Percentiles rank a stretch among this genome's conserved stretches.
phyloP scores from a whole-genome alignment of 2,888 invertebrate genomes.

The Agonopterix arenella region DNA sequence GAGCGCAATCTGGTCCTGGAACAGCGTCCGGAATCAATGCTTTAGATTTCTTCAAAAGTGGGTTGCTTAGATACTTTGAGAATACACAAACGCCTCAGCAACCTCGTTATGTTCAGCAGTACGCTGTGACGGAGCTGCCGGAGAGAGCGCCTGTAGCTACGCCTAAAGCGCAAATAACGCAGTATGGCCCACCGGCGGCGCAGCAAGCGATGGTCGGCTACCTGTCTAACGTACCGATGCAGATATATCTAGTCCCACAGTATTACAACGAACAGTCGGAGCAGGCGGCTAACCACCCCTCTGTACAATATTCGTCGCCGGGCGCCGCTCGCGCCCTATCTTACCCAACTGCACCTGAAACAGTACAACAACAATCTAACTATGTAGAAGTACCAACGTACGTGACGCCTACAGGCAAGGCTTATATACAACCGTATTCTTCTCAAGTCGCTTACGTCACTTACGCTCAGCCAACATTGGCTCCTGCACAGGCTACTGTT shows the following conservation, averaged over 20 bases:
- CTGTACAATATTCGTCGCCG: constrained; percentile 34
- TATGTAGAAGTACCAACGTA: constrained; percentile 53
- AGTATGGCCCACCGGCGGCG: constrained; percentile 29
- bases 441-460: constrained; percentile 43
- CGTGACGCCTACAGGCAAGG: constrained; percentile 39
- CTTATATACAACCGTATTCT: constrained; percentile 42
- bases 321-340: constrained; percentile 22
- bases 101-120: constrained; percentile 57
- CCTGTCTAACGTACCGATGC: constrained; percentile 63
- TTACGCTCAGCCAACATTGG: constrained; percentile 44
- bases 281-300: constrained; percentile 24
- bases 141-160: constrained; percentile 30
- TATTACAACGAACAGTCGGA: constrained; percentile 47
- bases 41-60: constrained; percentile 51
- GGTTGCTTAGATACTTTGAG: constrained; percentile 46
- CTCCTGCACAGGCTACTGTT: constrained; percentile 34
- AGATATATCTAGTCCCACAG: constrained; percentile 65
- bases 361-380: constrained; percentile 42
- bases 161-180: constrained; percentile 31
- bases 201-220: constrained; percentile 64
- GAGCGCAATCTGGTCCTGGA: constrained; percentile 23
- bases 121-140: constrained; percentile 59
- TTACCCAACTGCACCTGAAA: constrained; percentile 38
- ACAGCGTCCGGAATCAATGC: constrained; percentile 21
- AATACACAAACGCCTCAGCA: constrained; percentile 36